Evolutionary conservation across 2,113 vertebrate genomes (phyloP), one percentile per base, ranked within the genome.

Genomic region (Psilopsiagon aurifrons): DNA sequence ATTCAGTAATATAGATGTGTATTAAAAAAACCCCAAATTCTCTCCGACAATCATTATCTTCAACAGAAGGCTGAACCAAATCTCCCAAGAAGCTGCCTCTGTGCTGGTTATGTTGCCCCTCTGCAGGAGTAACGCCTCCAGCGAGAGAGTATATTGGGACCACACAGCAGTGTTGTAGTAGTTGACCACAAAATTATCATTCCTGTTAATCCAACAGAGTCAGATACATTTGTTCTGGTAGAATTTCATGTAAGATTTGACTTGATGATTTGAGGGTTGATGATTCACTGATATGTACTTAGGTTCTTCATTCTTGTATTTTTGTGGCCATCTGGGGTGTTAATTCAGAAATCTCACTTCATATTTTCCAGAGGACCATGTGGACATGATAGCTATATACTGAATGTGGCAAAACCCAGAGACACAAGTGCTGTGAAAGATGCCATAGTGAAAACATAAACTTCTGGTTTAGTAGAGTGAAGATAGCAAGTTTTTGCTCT

Each of bases 111-210:
- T 2, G 14, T 3, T 59, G 28, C 12, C 43, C 20, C 43, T 81
- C 25, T 55, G 24, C 41, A 88, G 24, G 14, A 64, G 49, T 13
- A 8, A 31, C 62, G 24, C 4, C 20, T 51, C 52, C 28, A 60
- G 24, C 1, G 5, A 75, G 37, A 83, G 8, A 0, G 0, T 17
- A 6, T 8, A 10, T 2, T 13, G 31, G 9, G 60, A 44, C 24
- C 7, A 43, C 46, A 73, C 5, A 73, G 39, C 0, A 14, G 4
- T 11, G 27, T 2, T n/a, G 18, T 1, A 54, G 44, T 46, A 46
- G 39, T 7, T 79, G 44, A 43, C 19, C 37, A 47, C 17, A 74
- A 63, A 80, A 89, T 18, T 46, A 43, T 54, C 12, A 27, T 24
- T 66, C 16, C 23, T 54, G 25, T 33, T 51, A 69, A 81, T 15